Base-by-base conservation (phyloP, 2,888 invertebrate species). In the Acheta domesticus region DNA sequence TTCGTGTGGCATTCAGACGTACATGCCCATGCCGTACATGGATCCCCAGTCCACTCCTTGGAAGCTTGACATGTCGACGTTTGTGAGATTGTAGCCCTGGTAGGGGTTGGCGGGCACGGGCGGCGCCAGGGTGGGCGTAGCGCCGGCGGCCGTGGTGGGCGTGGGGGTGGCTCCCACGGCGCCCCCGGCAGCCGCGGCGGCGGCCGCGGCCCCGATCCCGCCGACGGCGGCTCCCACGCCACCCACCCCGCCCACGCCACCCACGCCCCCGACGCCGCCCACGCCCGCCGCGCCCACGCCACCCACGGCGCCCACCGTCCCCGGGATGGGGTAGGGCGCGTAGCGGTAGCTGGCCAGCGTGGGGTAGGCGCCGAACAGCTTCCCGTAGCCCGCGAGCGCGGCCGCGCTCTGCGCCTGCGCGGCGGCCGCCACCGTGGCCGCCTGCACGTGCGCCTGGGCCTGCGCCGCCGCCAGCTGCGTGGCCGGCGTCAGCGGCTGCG, bases 21-120 rank as follows among this genome's bases (percentile, higher is more conserved):
- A 96, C 95, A 96, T 95, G 87, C 95, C 95, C 89, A 96, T 94
- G 85, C 95, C 95, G 87, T 96, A 96, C 94, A 96, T 94, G 85
- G 94, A 93, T 85, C 93, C 92, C 96, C 96, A 96, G 88, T 96
- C 96, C 84, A 96, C 94, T 81, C 94, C 94, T 87, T 96, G 96
- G 91, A 96, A 96, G 86, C 94, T 94, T 82, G 94, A 93, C 96
- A 96, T 96, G 88, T 96, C 96, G 82, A 96, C 94, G 86, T 95
- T 95, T 86, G 95, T 93, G 83, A 96, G 91, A 83, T 93, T 93
- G 88, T 95, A 95, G 77, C 92, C 92, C 85, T 92, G 92, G 86
- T 92, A 92, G 79, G 92, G 91, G 84, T 92, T 90, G 49, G 92
- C 91, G 19, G 82, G 83, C 48, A 82, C 81, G 5, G 91, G 92